Conservation (phyloP, 2,888 invertebrate species). For the Heliconius ismenius region DNA sequence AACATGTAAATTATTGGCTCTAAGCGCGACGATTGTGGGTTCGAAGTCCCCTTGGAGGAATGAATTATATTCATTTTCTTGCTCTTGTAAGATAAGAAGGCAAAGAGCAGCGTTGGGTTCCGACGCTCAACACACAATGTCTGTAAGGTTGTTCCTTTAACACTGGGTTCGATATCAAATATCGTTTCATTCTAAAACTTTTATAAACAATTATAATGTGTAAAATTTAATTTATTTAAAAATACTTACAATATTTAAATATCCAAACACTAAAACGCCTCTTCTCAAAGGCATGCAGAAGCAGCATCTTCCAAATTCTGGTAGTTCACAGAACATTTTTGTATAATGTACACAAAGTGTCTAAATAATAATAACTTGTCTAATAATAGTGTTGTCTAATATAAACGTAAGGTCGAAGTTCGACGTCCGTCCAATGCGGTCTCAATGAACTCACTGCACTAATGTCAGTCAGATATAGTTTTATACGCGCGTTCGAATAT, state of each 20-base stretch:
- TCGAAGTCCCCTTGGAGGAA: no score
- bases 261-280: slow-evolving; percentile 65
- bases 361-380: neutral
- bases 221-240: neutral
- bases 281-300: slow-evolving; percentile 68
- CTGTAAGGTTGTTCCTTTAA: no score
- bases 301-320: slow-evolving; percentile 61
- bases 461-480: neutral
- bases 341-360: neutral
- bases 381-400: slow-evolving; percentile 2
- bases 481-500: neutral
- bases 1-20: no score
- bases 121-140: no score
- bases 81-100: no score
- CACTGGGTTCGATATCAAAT: no score
- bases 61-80: no score
- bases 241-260: slow-evolving; percentile 64
- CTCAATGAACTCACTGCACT: slow-evolving; percentile 21
- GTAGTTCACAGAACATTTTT: slow-evolving; percentile 67
- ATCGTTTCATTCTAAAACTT: no score
- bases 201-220: no score
- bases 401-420: neutral
- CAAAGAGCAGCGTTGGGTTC: no score
- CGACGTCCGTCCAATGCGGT: slow-evolving; percentile 10
- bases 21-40: no score